phyloP scores from a whole-genome alignment of 1,140 invertebrate genomes.

The Diplogasteroides magnus region DNA sequence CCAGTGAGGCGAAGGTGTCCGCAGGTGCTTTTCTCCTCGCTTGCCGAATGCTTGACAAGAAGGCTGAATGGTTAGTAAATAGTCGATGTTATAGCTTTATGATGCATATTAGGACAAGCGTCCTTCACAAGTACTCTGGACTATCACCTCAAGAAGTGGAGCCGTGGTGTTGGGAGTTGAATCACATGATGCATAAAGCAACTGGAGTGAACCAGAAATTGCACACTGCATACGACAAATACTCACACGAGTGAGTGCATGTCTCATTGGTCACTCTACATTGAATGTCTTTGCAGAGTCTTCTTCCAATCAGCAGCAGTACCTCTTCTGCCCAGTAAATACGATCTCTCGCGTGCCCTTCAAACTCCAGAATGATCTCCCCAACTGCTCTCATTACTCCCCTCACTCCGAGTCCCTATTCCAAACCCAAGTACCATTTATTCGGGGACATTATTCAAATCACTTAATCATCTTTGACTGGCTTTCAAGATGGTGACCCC shows the following conservation, averaged over 20 bases:
- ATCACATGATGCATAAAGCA: slow-evolving; percentile 69
- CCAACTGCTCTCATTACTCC: no score
- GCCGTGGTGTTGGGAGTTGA: slow-evolving; percentile 68
- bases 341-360: slow-evolving; percentile 7
- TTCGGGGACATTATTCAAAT: no score
- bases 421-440: no score
- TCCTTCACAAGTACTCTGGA: slow-evolving; percentile 78
- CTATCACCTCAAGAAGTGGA: slow-evolving; percentile 73
- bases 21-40: slow-evolving; percentile 78
- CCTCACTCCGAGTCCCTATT: no score
- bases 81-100: slow-evolving; percentile 33
- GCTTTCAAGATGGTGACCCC: no score
- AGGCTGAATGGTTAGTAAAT: slow-evolving; percentile 63
- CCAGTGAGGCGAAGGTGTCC: slow-evolving; percentile 80
- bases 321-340: slow-evolving; percentile 44
- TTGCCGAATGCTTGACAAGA: slow-evolving; percentile 67
- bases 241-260: slow-evolving; percentile 76
- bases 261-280: slow-evolving; percentile 6
- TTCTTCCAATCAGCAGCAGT: slow-evolving; percentile 68
- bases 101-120: slow-evolving; percentile 67
- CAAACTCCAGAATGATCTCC: no score
- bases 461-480: no score
- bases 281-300: slow-evolving; percentile 63
- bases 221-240: slow-evolving; percentile 82
- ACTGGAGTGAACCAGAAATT: slow-evolving; percentile 66